Conservation (phyloP, 2,888 invertebrate genomes). For the Ormyrus nitidulus region DNA sequence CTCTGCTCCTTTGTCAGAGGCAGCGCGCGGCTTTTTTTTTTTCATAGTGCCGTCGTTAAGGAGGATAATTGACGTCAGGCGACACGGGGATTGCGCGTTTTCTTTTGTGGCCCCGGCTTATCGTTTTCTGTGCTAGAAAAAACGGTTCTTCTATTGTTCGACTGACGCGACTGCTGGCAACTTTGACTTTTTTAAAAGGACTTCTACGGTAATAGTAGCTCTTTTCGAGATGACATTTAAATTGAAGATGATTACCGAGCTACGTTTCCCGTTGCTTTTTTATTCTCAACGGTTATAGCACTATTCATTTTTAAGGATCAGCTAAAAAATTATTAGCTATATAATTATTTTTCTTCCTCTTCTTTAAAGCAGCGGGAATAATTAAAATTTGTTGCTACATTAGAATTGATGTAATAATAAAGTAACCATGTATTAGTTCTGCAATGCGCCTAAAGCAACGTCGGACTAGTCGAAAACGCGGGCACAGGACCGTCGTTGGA, state of each 20-base stretch:
- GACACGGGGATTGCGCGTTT: slow-evolving; percentile 43
- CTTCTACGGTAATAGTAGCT: background rate
- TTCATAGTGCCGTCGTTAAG: slow-evolving; percentile 20
- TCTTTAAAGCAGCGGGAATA: too few relatives aligned
- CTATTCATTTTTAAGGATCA: too few relatives aligned
- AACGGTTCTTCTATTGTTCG: slow-evolving; percentile 27
- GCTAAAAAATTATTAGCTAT: too few relatives aligned
- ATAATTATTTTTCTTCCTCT: too few relatives aligned
- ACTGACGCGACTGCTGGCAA: slow-evolving; percentile 1
- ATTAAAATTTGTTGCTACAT: too few relatives aligned
- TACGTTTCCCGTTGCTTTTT: slow-evolving; percentile 12
- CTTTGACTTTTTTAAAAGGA: slow-evolving; percentile 15
- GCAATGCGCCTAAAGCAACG: too few relatives aligned
- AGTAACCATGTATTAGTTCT: too few relatives aligned
- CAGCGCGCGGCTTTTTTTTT: slow-evolving; percentile 29
- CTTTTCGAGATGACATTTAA: slow-evolving; percentile 14
- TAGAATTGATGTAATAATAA: too few relatives aligned
- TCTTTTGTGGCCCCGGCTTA: slow-evolving; percentile 14
- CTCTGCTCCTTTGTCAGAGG: slow-evolving; percentile 19
- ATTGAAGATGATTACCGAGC: slow-evolving; percentile 28
- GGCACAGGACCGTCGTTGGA: too few relatives aligned
- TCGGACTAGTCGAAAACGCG: too few relatives aligned
- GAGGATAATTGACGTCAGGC: slow-evolving; percentile 56
- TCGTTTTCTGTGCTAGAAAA: slow-evolving; percentile 27
- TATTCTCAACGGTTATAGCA: background rate